Conservation (phyloP, 1,140 invertebrate genomes). For the Eurosta solidaginis region DNA sequence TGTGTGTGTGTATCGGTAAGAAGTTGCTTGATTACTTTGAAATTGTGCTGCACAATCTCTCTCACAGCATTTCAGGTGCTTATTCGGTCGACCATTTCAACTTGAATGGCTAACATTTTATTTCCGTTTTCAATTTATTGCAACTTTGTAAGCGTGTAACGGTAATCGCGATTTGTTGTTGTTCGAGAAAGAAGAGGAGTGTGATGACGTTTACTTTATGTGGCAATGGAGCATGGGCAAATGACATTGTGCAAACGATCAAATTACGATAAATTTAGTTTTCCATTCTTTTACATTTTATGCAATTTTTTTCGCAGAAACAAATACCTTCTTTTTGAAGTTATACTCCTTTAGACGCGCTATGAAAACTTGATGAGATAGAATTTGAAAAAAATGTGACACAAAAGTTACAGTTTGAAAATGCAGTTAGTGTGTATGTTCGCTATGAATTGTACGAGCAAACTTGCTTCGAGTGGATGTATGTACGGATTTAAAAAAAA, state of each 20-base stretch:
- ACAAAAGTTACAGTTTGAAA: too few species aligned
- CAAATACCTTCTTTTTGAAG: too few species aligned
- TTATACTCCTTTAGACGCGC: too few species aligned
- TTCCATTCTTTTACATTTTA: too few species aligned
- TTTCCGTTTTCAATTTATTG: constrained; percentile 37
- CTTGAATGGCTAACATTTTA: constrained; percentile 31
- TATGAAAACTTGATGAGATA: too few species aligned
- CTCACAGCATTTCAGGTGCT: background rate
- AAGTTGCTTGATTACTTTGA: background rate
- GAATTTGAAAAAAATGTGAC: too few species aligned
- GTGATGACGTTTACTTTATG: background rate
- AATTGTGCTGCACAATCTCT: background rate
- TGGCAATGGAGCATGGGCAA: background rate
- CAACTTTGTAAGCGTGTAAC: constrained; percentile 33
- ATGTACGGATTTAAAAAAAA: too few species aligned
- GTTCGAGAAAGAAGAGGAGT: background rate
- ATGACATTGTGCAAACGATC: background rate
- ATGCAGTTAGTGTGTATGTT: too few species aligned
- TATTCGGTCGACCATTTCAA: background rate
- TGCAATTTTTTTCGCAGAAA: too few species aligned
- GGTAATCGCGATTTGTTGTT: background rate
- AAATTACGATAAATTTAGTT: background rate
- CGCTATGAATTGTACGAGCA: too few species aligned
- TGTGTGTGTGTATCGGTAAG: background rate
- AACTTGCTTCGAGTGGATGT: too few species aligned